Percentiles rank a stretch among this genome's conserved stretches.
Conservation (phyloP, 2,888 invertebrate genomes). For the Eudemis profundana region DNA sequence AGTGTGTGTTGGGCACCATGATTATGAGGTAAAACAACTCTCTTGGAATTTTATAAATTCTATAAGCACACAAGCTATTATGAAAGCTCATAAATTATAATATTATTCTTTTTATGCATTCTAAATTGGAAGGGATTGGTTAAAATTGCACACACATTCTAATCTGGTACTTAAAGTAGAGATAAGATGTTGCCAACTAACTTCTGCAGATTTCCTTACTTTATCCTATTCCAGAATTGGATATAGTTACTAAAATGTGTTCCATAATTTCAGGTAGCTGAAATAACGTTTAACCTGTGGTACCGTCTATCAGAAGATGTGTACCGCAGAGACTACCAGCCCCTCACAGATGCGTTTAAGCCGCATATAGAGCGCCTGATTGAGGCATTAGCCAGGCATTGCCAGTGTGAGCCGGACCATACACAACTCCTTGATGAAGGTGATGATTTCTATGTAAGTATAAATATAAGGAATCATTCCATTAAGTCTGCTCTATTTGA, state of each 20-base stretch:
- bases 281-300: conserved; percentile 98
- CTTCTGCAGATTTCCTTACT: too few relatives aligned
- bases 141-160: too few relatives aligned
- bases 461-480: neutral
- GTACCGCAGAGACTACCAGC: conserved; percentile 93
- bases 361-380: conserved; percentile 97
- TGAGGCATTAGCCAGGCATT: conserved; percentile 94
- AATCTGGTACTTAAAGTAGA: too few relatives aligned
- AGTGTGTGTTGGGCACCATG: conserved; percentile 97
- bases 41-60: too few relatives aligned
- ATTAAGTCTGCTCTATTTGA: neutral
- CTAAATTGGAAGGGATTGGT: too few relatives aligned
- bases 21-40: conserved; percentile 90
- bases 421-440: conserved; percentile 93
- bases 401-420: conserved; percentile 98
- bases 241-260: neutral
- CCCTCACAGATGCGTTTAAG: conserved; percentile 92
- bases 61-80: too few relatives aligned
- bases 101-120: too few relatives aligned
- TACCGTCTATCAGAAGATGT: conserved; percentile 97
- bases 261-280: conserved; percentile 83
- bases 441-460: conserved; percentile 90
- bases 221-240: neutral
- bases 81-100: too few relatives aligned
- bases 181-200: too few relatives aligned